These are phyloP conservation scores for Lordiphosa clarofinis DNA, from an alignment of 1,140 invertebrate species.

Conservation along the genomic window DNA sequence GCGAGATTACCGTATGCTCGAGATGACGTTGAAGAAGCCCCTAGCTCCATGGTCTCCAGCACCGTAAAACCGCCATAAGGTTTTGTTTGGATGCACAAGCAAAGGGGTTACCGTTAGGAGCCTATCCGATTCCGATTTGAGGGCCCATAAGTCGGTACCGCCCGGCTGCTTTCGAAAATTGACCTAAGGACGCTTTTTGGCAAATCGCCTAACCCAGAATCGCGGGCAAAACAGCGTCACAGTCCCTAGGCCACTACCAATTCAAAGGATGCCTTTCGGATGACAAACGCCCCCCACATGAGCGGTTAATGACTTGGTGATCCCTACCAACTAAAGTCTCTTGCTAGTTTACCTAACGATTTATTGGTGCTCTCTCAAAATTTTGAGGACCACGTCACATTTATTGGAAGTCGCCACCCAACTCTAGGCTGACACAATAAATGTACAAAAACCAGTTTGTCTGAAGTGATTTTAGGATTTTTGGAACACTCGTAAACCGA, in stretches of 20 bases:
- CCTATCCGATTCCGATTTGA: slow-evolving; percentile 2
- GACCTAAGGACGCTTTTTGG: slow-evolving; percentile 7
- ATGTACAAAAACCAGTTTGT: slow-evolving; percentile 7
- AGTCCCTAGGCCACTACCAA: slow-evolving; percentile 53
- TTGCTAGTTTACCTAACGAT: slow-evolving; percentile 34
- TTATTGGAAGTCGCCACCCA: slow-evolving; percentile 3
- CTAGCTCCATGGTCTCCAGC: slow-evolving; percentile 19
- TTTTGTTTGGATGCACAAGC: no score
- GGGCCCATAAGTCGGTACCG: background rate
- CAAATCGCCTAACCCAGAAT: slow-evolving; percentile 1
- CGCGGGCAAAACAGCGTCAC: background rate
- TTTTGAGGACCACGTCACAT: slow-evolving; percentile 13
- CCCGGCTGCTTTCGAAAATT: background rate
- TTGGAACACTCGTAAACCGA: no score
- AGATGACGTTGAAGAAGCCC: slow-evolving; percentile 23
- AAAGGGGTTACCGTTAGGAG: no score
- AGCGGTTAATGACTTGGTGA: slow-evolving; percentile 41
- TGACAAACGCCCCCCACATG: slow-evolving; percentile 22
- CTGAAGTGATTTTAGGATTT: no score
- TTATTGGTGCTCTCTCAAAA: slow-evolving; percentile 13
- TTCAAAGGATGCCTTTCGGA: slow-evolving; percentile 38
- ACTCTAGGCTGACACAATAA: slow-evolving; percentile 3
- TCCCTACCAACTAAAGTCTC: slow-evolving; percentile 71
- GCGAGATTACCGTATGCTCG: slow-evolving; percentile 22
- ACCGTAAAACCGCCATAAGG: background rate